Evolutionary conservation across 2,888 invertebrate genomes (phyloP), one percentile per base, ranked within the genome.

Genomic region (Ceriagrion tenellum): DNA sequence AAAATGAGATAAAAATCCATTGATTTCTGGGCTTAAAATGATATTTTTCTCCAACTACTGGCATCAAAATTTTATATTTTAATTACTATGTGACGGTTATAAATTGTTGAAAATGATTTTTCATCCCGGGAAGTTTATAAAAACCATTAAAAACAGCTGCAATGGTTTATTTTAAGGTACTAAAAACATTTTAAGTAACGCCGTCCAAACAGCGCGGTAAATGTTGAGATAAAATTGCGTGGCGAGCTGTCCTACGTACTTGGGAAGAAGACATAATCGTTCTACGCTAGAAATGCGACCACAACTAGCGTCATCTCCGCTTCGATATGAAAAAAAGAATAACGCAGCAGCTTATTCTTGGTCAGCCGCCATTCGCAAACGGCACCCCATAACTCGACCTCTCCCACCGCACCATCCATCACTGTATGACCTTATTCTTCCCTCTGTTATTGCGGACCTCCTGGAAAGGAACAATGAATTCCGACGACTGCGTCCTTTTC

Each of bases 391-490:
- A 35, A 81, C 81, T 12, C 16, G 81, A 81, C 35, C 81, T 35
- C 81, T 35, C 81, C 81, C 81, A 16, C 4, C 81, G 2, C 8
- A 35, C 35, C 81, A 81, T 81, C 81, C 35, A 35, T 81, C 81
- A 81, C 30, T 13, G n/a, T 2, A 23, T 81, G 81, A 35, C 35
- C 81, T 81, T 81, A 81, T 81, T 81, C 81, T 13, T 59, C 3
- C 13, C 30, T 35, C 81, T 35, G 13, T 35, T 81, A 81, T 81
- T 81, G 35, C 35, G 81, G 81, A 81, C 81, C 30, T 6, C 81
- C 81, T 35, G 81, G 81, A 81, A n/a, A 81, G 81, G 35, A 81
- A 81, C 81, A 35, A 81, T 81, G 81, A 81, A 35, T 81, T 81
- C 81, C 30, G 18, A 81, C 35, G 8, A 35, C 35, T 35, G 13